These are phyloP conservation scores for Pollachius pollachius DNA, from an alignment of 2,113 vertebrate genomes.

Conservation along the genomic window DNA sequence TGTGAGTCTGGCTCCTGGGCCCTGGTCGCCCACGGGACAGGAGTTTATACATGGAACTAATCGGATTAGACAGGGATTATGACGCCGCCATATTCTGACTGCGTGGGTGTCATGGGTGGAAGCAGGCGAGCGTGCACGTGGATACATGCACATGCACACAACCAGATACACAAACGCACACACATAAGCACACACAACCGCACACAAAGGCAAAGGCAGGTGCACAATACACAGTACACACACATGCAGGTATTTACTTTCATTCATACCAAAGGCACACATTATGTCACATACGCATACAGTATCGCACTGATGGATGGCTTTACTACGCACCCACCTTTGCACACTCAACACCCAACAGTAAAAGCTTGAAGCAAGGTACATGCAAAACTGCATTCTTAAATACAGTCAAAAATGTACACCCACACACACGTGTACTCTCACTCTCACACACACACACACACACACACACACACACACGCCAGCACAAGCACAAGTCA, in stretches of 20 bases:
- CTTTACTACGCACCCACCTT: not conserved
- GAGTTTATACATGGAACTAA: conserved; percentile 55
- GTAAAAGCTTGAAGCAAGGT: not conserved
- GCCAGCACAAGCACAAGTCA: conserved; percentile 13
- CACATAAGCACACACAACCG: not conserved
- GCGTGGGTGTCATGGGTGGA: conserved; percentile 7
- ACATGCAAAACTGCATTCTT: no score
- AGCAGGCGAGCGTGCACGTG: not conserved
- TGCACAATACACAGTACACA: not conserved
- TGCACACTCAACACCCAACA: not conserved
- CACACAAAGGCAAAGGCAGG: conserved; percentile 7
- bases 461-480: conserved; percentile 26
- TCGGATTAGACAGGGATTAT: conserved; percentile 59
- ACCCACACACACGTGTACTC: not conserved
- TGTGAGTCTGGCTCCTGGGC: conserved; percentile 5
- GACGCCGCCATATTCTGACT: conserved; percentile 41
- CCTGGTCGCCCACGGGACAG: conserved; percentile 51
- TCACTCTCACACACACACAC: conserved; percentile 11
- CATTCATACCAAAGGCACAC: not conserved
- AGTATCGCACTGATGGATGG: not conserved
- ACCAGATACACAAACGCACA: not conserved
- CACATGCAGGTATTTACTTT: not conserved
- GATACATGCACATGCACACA: not conserved
- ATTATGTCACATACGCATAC: not conserved
- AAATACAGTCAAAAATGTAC: not conserved